Base-by-base conservation (phyloP, 1,140 invertebrate genomes). In the Dreissena polymorpha region DNA sequence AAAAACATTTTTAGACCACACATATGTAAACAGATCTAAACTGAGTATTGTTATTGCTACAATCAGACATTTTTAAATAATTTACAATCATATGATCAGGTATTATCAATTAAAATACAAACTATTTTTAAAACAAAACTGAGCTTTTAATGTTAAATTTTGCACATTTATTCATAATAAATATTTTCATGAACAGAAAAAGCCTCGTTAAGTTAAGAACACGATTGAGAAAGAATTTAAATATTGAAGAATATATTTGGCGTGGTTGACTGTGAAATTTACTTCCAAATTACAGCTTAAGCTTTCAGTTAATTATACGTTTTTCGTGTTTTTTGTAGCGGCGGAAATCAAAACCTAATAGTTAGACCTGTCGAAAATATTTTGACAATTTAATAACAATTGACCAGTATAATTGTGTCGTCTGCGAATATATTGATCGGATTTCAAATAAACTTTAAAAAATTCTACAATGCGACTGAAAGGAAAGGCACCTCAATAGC, bases 351-450 rank as follows among this genome's bases (percentile, higher is more conserved):
- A 27, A 78, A 39, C 68, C 27, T 51, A 23, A 70, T 49, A 29
- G 18, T 67, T 57, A 51, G 57, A 78, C 49, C 65, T 78, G 39
- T 78, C 64, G 39, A 69, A 78, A 69, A 57, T 68, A 69, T 78
- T 78, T 78, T 69, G 64, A 78, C 76, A 78, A 78, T 78, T 78
- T 78, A 70, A 78, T 78, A 69, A 65, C n/a, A 63, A 69, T 21
- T 60, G 76, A 78, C 69, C 63, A 21, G 23, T 78, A 53, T 78
- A 69, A 78, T 78, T 78, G 68, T 39, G 10, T 14, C n/a, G 16
- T n/a, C 39, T 69, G 39, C 68, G 51, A 67, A 55, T 63, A 57
- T 27, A 67, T 64, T 29, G 27, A 69, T 78, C 76, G 12, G n/a
- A 14, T 78, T 68, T 39, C 76, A 68, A 57, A 25, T 69, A 78